Evolutionary conservation across 2,888 invertebrate genomes (phyloP), one percentile per base, ranked within the genome.

Genomic region (Mimumesa dahlbomi): DNA sequence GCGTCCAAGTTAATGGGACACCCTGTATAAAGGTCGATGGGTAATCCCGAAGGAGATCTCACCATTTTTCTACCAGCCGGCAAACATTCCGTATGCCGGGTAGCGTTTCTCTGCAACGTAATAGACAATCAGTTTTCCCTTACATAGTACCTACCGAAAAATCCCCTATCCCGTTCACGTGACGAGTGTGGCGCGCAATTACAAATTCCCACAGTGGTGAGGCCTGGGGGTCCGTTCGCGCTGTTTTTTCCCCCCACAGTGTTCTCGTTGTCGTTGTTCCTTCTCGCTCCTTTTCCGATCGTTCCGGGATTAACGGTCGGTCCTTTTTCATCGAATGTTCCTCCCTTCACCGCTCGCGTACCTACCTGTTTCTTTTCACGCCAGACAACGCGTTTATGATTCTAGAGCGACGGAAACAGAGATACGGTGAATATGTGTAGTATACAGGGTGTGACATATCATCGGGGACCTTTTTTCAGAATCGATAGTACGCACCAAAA

Each of bases 201-300:
- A 84, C 81, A 83, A 85, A 85, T 85, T 85, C 84, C 83, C 85
- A 85, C 84, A 84, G 82, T 81, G n/a, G n/a, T n/a, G 79, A 73
- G 61, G 73, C 59, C 73, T 77, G 25, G 48, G 57, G 54, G 73
- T 75, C 65, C 63, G 46, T 38, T 25, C 25, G 3, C 25, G 3
- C 25, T 25, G 4, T 25, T 18, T 38, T 31, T n/a, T 14, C 45
- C 49, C 56, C 66, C 48, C 58, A 48, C 31, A 13, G 16, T 29
- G 21, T 40, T 53, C 22, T 25, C n/a, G n/a, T n/a, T 42, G 25
- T 50, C 21, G 34, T 25, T 48, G 16, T 19, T 29, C 9, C 42
- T 29, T 42, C 36, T 18, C 43, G 25, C 29, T 50, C 34, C 42
- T 50, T 19, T 50, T 31, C 45, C 7, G 18, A 54, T 29, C 21